phyloP scores from a whole-genome alignment of 2,888 invertebrate genomes.

The Sphecodes monilicornis region DNA sequence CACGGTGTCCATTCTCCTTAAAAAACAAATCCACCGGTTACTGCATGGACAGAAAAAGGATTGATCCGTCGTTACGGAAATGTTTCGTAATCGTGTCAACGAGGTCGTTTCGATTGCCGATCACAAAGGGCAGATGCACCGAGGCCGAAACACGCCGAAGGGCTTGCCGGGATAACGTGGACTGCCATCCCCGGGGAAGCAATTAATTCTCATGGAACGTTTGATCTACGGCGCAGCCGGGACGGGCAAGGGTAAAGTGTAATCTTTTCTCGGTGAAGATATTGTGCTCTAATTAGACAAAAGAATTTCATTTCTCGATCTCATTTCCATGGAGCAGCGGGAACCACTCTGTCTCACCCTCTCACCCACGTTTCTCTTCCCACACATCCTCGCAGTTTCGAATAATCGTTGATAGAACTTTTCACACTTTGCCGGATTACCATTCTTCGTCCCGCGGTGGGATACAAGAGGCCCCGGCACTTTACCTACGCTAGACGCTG shows the following conservation, averaged over 20 bases:
- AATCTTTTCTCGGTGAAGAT: conserved; percentile 54
- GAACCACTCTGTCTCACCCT: conserved; percentile 34
- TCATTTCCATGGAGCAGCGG: conserved; percentile 61
- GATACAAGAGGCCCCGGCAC: conserved; percentile 19
- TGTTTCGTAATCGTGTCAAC: conserved; percentile 17
- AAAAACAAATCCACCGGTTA: no score
- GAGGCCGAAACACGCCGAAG: conserved; percentile 30
- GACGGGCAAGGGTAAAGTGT: conserved; percentile 30
- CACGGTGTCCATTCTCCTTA: no score
- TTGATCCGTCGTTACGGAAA: neutral
- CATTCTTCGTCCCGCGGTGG: conserved; percentile 58
- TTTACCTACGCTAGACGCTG: conserved; percentile 48
- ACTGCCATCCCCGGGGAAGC: conserved; percentile 48
- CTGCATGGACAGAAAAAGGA: neutral
- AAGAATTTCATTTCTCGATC: conserved; percentile 67
- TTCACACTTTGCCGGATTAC: conserved; percentile 70
- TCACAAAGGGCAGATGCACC: conserved; percentile 16
- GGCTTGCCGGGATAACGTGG: conserved; percentile 42
- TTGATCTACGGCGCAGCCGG: conserved; percentile 49
- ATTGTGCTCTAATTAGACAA: conserved; percentile 67
- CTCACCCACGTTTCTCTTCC: neutral
- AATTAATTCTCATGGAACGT: conserved; percentile 66
- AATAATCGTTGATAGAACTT: conserved; percentile 71
- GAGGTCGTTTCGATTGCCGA: conserved; percentile 8
- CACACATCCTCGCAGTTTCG: conserved; percentile 29